Evolutionary conservation across 2,888 invertebrate genomes (phyloP).

Genomic region (Abscondita cerata): DNA sequence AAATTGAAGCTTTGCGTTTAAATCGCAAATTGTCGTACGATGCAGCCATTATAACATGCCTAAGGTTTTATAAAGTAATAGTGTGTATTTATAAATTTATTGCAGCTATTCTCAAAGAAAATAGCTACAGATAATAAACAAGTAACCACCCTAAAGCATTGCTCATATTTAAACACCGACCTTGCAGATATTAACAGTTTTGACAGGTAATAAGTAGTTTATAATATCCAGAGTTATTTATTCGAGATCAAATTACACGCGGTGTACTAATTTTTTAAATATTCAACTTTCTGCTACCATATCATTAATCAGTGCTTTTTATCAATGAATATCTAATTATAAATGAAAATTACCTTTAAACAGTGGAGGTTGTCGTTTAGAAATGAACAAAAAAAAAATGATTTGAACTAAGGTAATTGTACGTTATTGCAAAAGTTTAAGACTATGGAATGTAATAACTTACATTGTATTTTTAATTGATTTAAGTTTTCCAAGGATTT

Average conservation of each 20-base stretch:
- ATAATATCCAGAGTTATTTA: slow-evolving; percentile 48
- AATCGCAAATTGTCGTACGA: not conserved
- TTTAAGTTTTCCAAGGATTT: no score
- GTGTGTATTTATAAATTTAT: slow-evolving; percentile 25
- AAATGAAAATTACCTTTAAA: slow-evolving; percentile 4
- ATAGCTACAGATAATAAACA: slow-evolving; percentile 24
- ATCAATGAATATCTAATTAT: slow-evolving; percentile 5
- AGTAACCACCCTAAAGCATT: slow-evolving; percentile 41
- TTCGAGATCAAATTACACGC: slow-evolving; percentile 48
- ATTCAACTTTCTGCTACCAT: slow-evolving; percentile 29
- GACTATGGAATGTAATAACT: not conserved
- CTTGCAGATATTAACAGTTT: slow-evolving; percentile 50
- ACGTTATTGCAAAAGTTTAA: slow-evolving; percentile 1
- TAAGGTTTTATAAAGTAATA: not conserved
- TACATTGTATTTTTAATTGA: not conserved
- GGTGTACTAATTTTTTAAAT: slow-evolving; percentile 31
- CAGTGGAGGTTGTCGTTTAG: not conserved
- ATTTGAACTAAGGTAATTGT: slow-evolving; percentile 1
- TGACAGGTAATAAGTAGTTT: slow-evolving; percentile 50
- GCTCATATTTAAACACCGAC: slow-evolving; percentile 40
- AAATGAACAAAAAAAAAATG: not conserved
- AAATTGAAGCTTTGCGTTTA: no score
- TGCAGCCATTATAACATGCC: slow-evolving; percentile 8
- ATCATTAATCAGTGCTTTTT: slow-evolving; percentile 33
- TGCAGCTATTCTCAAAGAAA: slow-evolving; percentile 16